phyloP scores from a whole-genome alignment of 2,113 vertebrate species.

The Engystomops pustulosus region DNA sequence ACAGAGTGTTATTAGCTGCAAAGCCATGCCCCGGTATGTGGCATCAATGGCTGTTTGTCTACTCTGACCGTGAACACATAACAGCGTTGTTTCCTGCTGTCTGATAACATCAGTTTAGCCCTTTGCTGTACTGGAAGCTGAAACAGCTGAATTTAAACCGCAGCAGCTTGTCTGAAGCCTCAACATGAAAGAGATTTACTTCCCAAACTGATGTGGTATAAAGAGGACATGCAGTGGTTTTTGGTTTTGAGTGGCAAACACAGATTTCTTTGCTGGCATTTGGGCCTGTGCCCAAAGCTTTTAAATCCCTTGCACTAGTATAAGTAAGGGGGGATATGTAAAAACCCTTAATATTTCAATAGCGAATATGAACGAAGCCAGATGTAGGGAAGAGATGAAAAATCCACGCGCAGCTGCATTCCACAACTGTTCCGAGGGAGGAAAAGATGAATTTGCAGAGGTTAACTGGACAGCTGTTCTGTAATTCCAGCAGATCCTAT shows the following conservation, averaged over 20 bases:
- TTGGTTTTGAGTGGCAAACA: constrained; percentile 48
- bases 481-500: constrained; percentile 44
- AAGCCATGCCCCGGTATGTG: constrained; percentile 49
- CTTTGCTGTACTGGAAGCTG: neutral
- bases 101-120: constrained; percentile 54
- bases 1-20: constrained; percentile 52
- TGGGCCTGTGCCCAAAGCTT: constrained; percentile 23
- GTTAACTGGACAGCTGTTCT: constrained; percentile 45
- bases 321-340: constrained; percentile 21
- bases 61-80: constrained; percentile 53
- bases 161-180: constrained; percentile 19
- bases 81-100: neutral
- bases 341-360: constrained; percentile 29
- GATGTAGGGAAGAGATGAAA: constrained; percentile 53
- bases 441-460: constrained; percentile 49
- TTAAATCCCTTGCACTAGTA: neutral
- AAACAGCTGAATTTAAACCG: constrained; percentile 53
- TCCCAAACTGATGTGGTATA: constrained; percentile 47
- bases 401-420: constrained; percentile 29
- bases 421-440: constrained; percentile 39
- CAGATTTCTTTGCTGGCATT: constrained; percentile 31
- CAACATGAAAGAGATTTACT: constrained; percentile 26
- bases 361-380: constrained; percentile 40
- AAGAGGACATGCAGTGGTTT: constrained; percentile 46
- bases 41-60: constrained; percentile 58